These are phyloP conservation scores for Dolichomitus sp. DNA, from an alignment of 2,888 invertebrate species.

Conservation along the genomic window DNA sequence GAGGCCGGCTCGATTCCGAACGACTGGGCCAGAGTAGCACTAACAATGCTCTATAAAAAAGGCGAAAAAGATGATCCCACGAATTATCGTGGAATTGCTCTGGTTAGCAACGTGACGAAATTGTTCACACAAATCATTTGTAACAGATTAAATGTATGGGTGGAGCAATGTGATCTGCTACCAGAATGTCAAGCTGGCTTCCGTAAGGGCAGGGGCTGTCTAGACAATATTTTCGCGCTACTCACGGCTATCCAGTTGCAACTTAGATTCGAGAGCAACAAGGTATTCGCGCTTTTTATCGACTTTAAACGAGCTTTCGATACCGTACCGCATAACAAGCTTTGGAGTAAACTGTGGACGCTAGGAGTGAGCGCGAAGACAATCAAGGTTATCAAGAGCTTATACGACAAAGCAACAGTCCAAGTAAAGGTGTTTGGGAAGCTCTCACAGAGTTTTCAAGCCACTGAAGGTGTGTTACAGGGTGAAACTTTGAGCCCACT, in stretches of 20 bases:
- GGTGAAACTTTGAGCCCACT: constrained; percentile 51
- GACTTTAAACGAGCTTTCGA: constrained; percentile 68
- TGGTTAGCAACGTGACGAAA: constrained; percentile 65
- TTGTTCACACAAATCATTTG: constrained; percentile 65
- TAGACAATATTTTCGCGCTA: background rate
- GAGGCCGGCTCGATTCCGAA: constrained; percentile 17
- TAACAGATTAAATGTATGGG: constrained; percentile 59
- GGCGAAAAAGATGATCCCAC: constrained; percentile 57
- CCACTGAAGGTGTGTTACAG: constrained; percentile 18
- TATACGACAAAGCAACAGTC: constrained; percentile 45
- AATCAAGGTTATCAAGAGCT: constrained; percentile 49
- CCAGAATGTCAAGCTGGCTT: constrained; percentile 48
- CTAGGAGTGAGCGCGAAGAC: constrained; percentile 66
- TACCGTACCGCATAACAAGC: constrained; percentile 49
- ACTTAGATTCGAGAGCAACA: background rate
- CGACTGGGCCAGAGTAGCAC: constrained; percentile 31
- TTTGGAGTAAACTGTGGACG: constrained; percentile 62
- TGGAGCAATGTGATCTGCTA: constrained; percentile 46
- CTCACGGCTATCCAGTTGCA: constrained; percentile 38
- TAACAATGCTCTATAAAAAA: constrained; percentile 67
- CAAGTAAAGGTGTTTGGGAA: constrained; percentile 20
- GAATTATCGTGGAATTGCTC: constrained; percentile 70
- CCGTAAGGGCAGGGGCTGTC: too few species aligned
- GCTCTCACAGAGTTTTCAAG: background rate
- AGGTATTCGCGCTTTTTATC: constrained; percentile 64